Base-by-base conservation (phyloP, 2,113 vertebrate genomes). In the Bettongia penicillata region DNA sequence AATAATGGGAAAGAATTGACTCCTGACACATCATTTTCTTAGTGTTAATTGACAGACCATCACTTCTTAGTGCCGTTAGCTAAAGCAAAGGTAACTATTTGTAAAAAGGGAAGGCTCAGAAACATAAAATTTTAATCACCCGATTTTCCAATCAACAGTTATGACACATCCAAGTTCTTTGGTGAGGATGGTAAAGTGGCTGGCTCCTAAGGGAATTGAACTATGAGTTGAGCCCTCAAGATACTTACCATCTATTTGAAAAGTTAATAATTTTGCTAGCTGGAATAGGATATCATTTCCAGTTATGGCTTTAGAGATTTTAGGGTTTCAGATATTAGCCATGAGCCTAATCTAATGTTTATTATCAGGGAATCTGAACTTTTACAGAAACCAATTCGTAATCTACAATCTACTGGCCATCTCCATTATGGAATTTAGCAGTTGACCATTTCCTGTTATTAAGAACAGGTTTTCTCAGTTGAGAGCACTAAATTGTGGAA, bases 1-100 rank as follows among this genome's bases (percentile, higher is more conserved):
- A 10, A 52, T 77, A 53, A 92, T 24, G 19, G 48, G 26, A 53
- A 92, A 92, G 61, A 28, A 96, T 90, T 91, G 94, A 24, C 48
- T 93, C 3, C 93, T 93, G 93, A 37, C n/a, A 22, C 6, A 57
- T 61, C 12, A 31, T 50, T 91, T n/a, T 96, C 91, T 96, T 94
- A 94, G 68, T 93, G 90, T 91, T 68, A 48, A 4, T 91, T 94
- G 68, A 89, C 91, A 93, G 50, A 68, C 19, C 51, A 53, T 53
- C 52, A 93, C 93, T 51, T 94, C 90, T 84, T 26, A 25, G 12
- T 19, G 28, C 91, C 57, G 24, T 53, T 92, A 57, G 51, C 51
- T 95, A 84, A 68, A 96, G 43, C 37, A 49, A 26, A 91, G 52
- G 8, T 48, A 14, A 28, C 19, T 92, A 0, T 14, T 52, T 91